Percentiles rank a stretch among this genome's conserved stretches.
Evolutionary conservation across 2,113 vertebrate species (phyloP).

Genomic region (Myxocyprinus asiaticus): DNA sequence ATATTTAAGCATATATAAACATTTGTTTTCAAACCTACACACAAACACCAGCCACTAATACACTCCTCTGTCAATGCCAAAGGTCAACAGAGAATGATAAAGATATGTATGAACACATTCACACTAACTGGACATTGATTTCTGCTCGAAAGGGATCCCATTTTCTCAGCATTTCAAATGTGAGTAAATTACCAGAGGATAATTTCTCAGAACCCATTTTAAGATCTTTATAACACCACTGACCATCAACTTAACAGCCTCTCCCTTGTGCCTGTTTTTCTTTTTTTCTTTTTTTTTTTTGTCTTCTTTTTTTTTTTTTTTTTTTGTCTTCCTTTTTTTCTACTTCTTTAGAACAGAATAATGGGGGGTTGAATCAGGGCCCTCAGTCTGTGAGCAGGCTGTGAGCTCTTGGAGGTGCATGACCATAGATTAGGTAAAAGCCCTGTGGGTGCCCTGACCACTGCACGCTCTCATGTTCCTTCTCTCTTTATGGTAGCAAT

Average conservation of each 20-base stretch:
- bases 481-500: slow-evolving; percentile 34
- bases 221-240: neutral
- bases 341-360: slow-evolving; percentile 1
- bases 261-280: neutral
- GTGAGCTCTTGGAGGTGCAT: neutral
- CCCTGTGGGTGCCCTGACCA: slow-evolving; percentile 15
- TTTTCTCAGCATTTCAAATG: slow-evolving; percentile 18
- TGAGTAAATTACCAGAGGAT: neutral
- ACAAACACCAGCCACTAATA: slow-evolving; percentile 15
- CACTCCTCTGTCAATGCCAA: slow-evolving; percentile 4
- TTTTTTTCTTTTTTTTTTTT: no score
- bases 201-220: slow-evolving; percentile 5
- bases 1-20: no score
- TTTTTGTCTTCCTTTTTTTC: neutral
- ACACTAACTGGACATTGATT: neutral
- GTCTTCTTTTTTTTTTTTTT: no score
- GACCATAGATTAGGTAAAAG: slow-evolving; percentile 39
- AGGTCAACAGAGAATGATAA: slow-evolving; percentile 29
- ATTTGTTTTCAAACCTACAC: neutral
- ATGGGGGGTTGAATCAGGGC: slow-evolving; percentile 12
- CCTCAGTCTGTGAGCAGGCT: neutral
- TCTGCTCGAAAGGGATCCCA: neutral
- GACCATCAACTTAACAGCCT: slow-evolving; percentile 3
- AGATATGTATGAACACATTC: neutral
- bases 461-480: neutral